Conservation (phyloP, 2,888 invertebrate genomes). For the Cephalotes varians region DNA sequence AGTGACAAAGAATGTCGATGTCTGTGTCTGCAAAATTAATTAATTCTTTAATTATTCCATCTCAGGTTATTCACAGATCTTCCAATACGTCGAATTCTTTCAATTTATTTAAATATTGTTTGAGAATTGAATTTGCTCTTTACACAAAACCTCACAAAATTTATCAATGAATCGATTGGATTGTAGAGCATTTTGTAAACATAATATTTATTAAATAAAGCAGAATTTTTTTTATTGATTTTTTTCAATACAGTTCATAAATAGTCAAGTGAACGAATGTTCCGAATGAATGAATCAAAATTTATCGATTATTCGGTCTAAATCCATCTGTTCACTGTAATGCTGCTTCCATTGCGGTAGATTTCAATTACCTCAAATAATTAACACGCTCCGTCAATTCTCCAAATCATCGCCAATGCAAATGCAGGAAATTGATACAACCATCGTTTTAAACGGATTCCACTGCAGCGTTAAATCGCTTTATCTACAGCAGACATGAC, state of each 20-base stretch:
- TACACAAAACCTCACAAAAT: background rate
- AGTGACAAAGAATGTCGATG: slow-evolving; percentile 37
- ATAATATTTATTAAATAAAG: slow-evolving; percentile 6
- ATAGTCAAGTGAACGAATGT: background rate
- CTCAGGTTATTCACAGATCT: background rate
- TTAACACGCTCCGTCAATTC: slow-evolving; percentile 64
- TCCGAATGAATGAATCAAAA: background rate
- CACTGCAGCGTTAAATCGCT: slow-evolving; percentile 14
- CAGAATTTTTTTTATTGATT: background rate
- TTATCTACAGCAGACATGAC: background rate
- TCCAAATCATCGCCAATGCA: slow-evolving; percentile 58
- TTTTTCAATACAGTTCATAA: background rate
- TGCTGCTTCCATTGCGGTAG: slow-evolving; percentile 27
- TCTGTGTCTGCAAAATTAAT: slow-evolving; percentile 12
- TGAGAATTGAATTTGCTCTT: too few species aligned
- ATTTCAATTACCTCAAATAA: slow-evolving; percentile 67
- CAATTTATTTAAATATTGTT: slow-evolving; percentile 12
- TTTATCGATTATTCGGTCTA: background rate
- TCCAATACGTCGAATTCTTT: background rate
- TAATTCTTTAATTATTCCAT: slow-evolving; percentile 31
- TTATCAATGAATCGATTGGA: background rate
- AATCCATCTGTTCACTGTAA: background rate
- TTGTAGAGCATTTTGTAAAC: background rate
- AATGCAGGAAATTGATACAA: slow-evolving; percentile 55
- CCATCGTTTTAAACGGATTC: slow-evolving; percentile 28